Conservation (phyloP, 2,888 invertebrate genomes). For the Synanthedon tipuliformis region DNA sequence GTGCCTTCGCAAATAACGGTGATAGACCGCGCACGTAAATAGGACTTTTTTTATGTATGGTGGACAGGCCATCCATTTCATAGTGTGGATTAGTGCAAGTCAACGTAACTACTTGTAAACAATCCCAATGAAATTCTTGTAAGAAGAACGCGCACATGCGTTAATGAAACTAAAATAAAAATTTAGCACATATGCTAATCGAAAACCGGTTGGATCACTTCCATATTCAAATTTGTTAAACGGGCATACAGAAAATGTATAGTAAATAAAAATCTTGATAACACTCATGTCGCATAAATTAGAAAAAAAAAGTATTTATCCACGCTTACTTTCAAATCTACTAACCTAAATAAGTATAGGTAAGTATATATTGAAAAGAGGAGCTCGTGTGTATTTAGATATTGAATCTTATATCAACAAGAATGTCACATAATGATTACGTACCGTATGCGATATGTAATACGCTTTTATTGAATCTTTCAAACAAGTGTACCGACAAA, state of each 20-base stretch:
- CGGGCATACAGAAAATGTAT: background rate
- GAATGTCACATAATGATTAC: conserved; percentile 1
- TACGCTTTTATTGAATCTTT: background rate
- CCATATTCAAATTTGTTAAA: background rate
- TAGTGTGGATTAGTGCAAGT: no score
- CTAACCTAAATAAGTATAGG: background rate
- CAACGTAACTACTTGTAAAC: no score
- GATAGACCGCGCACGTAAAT: no score
- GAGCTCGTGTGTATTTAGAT: background rate
- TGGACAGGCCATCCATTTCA: no score
- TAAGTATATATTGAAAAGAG: background rate
- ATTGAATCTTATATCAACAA: conserved; percentile 2
- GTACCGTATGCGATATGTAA: background rate
- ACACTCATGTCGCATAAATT: background rate
- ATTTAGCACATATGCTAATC: background rate
- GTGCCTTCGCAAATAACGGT: no score
- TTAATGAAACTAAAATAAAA: no score
- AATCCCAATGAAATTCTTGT: no score
- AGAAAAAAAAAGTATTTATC: background rate
- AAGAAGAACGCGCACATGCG: no score
- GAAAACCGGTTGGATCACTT: background rate
- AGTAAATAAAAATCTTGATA: background rate
- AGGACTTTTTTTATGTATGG: no score
- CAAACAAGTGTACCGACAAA: background rate
- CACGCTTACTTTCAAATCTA: background rate